These are phyloP conservation scores for Siderastrea siderea DNA, from an alignment of 92 coral and sea anemone species.

Conservation along the genomic window DNA sequence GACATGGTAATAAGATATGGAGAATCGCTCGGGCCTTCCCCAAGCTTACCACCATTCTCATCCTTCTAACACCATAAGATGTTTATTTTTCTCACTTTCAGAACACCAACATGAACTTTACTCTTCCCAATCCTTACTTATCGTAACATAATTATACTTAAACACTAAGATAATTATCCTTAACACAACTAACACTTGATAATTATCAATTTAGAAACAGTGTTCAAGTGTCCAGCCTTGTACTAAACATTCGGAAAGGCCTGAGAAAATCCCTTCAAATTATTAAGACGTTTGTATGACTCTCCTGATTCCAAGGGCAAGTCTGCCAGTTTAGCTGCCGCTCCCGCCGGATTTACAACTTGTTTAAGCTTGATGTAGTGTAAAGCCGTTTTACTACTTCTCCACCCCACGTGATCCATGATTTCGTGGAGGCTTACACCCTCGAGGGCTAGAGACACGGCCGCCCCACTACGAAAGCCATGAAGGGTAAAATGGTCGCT, in stretches of 20 bases:
- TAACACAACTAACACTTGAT: not conserved
- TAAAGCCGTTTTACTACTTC: conserved; percentile 36
- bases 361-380: conserved; percentile 37
- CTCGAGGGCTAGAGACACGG: conserved; percentile 42
- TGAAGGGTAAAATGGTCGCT: conserved; percentile 33
- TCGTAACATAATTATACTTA: not conserved
- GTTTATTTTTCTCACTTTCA: not conserved
- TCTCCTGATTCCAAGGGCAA: not conserved
- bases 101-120: not conserved
- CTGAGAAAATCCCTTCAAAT: conserved; percentile 19
- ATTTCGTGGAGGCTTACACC: conserved; percentile 18
- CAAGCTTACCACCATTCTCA: conserved; percentile 17
- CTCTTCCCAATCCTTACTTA: conserved; percentile 3
- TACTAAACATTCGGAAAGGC: conserved; percentile 3
- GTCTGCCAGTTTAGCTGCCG: conserved; percentile 48
- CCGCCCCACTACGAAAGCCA: conserved; percentile 63
- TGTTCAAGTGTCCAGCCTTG: not conserved
- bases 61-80: not conserved
- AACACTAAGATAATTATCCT: not conserved
- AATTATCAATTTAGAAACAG: not conserved
- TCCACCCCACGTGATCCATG: conserved; percentile 59
- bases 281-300: not conserved
- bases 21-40: conserved; percentile 17
- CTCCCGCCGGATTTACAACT: conserved; percentile 47
- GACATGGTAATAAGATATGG: conserved; percentile 9